Conservation (phyloP, 2,888 invertebrate species). For the Lissocephala sabroskyi region DNA sequence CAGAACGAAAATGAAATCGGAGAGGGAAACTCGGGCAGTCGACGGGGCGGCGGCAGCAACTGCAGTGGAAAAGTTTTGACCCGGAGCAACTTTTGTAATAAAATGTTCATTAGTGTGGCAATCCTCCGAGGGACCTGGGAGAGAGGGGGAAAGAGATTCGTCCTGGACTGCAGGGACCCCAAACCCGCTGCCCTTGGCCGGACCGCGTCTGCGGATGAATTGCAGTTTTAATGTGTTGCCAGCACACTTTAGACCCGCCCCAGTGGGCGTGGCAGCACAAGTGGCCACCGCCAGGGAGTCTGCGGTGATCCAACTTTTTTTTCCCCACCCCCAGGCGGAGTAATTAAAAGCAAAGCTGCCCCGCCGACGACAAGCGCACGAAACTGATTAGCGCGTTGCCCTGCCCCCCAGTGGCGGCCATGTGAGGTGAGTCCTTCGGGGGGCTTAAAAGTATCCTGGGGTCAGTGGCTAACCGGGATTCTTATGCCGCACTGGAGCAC, state of each 20-base stretch:
- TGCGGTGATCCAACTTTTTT: constrained; percentile 38
- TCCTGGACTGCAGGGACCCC: background rate
- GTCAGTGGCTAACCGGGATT: too few relatives aligned
- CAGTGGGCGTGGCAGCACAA: constrained; percentile 11
- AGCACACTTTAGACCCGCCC: constrained; percentile 45
- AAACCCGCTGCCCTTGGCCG: background rate
- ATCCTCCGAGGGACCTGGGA: constrained; percentile 38
- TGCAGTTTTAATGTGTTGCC: constrained; percentile 61
- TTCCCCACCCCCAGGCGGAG: too few relatives aligned
- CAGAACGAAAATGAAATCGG: constrained; percentile 12
- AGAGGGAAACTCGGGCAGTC: constrained; percentile 18
- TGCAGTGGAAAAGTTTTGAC: constrained; percentile 12
- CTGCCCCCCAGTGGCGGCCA: too few relatives aligned
- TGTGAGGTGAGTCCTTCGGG: too few relatives aligned
- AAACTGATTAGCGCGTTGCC: constrained; percentile 46
- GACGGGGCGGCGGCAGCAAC: constrained; percentile 6
- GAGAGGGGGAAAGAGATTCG: background rate
- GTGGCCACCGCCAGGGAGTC: background rate
- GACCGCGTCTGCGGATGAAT: constrained; percentile 47
- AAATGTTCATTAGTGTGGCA: constrained; percentile 66
- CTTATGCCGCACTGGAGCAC: too few relatives aligned
- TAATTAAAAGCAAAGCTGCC: constrained; percentile 64
- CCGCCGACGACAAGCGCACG: constrained; percentile 51
- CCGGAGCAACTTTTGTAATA: constrained; percentile 60
- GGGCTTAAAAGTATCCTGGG: too few relatives aligned